Evolutionary conservation across 2,888 invertebrate species (phyloP).

Genomic region (Limulus polyphemus): DNA sequence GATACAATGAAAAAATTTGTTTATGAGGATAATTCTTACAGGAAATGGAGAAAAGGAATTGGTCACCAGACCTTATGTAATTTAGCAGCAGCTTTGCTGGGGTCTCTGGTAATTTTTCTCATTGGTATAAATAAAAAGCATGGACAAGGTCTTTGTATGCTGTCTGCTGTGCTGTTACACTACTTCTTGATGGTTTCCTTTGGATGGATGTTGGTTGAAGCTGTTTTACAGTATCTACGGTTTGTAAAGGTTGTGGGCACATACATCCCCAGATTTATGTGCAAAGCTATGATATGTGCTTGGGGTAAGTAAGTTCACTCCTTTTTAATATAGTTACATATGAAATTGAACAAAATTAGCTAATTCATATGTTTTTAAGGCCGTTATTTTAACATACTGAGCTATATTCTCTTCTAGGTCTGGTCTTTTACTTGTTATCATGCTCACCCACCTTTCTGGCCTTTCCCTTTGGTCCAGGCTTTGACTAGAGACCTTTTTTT

Average conservation of each 20-base stretch:
- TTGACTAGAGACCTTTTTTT: no score
- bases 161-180: constrained; percentile 50
- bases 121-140: constrained; percentile 34
- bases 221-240: constrained; percentile 52
- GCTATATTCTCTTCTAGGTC: no score
- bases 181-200: constrained; percentile 55
- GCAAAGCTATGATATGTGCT: constrained; percentile 49
- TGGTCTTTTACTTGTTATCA: no score
- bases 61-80: constrained; percentile 54
- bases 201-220: constrained; percentile 59
- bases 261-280: constrained; percentile 45
- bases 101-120: constrained; percentile 44
- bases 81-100: constrained; percentile 48
- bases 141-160: constrained; percentile 42
- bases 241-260: constrained; percentile 54
- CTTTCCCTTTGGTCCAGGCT: no score
- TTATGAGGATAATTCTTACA: constrained; percentile 12
- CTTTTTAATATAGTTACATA: no score
- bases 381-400: no score
- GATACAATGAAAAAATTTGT: no score
- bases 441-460: no score
- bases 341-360: no score
- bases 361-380: no score
- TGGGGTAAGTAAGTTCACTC: constrained; percentile 42
- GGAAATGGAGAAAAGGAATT: constrained; percentile 48